These are phyloP conservation scores for Proctacanthus coquilletti DNA, from an alignment of 1,140 invertebrate genomes.

Conservation along the genomic window DNA sequence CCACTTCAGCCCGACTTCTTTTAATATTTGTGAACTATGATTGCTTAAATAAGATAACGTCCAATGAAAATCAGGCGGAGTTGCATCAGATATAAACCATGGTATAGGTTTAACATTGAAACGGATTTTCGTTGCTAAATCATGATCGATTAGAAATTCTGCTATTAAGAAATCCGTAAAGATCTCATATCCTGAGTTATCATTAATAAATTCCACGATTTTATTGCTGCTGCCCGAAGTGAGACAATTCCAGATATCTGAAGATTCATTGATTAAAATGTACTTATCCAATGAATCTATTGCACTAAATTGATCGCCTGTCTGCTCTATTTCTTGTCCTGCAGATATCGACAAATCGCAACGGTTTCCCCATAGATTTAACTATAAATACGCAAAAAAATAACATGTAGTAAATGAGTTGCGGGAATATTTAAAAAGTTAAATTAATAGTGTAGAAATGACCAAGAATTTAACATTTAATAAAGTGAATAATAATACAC, in stretches of 20 bases:
- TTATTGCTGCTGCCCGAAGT: no score
- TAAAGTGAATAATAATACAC: no score
- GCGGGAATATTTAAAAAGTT: no score
- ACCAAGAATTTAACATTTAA: no score
- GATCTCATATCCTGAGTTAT: constrained; percentile 91
- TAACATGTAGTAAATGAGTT: no score
- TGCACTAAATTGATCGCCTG: constrained; percentile 42
- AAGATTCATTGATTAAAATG: constrained; percentile 52
- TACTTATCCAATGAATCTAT: constrained; percentile 46
- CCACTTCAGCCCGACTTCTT: constrained; percentile 36
- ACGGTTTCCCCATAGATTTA: constrained; percentile 59
- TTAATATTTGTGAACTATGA: constrained; percentile 20
- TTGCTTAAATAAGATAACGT: constrained; percentile 34
- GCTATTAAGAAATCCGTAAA: constrained; percentile 81
- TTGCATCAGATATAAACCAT: constrained; percentile 94
- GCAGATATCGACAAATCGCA: constrained; percentile 79
- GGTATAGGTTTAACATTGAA: constrained; percentile 84
- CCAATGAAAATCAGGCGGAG: constrained; percentile 59
- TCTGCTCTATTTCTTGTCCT: constrained; percentile 41
- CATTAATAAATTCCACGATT: constrained; percentile 66
- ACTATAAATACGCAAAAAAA: no score
- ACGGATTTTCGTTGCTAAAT: constrained; percentile 51
- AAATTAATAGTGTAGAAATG: no score
- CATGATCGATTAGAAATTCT: constrained; percentile 52
- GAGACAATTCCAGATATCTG: constrained; percentile 35